Evolutionary conservation across 2,888 invertebrate species (phyloP).

Genomic region (Automeris io): DNA sequence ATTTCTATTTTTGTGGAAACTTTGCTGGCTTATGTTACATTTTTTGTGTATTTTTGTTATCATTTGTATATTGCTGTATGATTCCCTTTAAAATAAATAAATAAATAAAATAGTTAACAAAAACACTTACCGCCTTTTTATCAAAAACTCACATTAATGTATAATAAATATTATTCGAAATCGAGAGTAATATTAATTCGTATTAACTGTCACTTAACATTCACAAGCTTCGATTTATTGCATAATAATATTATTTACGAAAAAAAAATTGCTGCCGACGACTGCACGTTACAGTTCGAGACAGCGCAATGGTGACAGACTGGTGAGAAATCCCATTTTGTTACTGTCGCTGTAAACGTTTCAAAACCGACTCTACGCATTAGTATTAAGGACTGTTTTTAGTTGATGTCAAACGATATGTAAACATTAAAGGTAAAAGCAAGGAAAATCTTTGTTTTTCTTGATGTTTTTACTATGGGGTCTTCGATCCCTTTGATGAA

Average conservation of each 20-base stretch:
- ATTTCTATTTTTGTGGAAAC: too few relatives aligned
- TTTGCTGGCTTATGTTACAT: too few relatives aligned
- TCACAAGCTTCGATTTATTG: neutral
- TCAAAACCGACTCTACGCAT: neutral
- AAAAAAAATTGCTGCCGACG: conserved; percentile 1
- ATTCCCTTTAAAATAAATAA: too few relatives aligned
- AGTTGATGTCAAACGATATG: neutral
- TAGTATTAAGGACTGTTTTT: neutral
- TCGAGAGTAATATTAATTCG: too few relatives aligned
- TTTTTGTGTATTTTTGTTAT: too few relatives aligned
- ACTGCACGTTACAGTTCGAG: conserved; percentile 2
- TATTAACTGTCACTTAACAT: neutral
- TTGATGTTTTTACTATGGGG: neutral
- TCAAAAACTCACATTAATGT: too few relatives aligned
- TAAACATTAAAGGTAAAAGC: neutral
- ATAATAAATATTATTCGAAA: too few relatives aligned
- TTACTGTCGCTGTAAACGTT: neutral
- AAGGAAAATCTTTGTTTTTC: neutral
- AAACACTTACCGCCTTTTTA: too few relatives aligned
- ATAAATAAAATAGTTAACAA: too few relatives aligned
- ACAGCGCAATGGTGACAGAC: conserved; percentile 7
- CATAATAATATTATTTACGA: neutral
- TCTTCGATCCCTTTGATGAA: neutral
- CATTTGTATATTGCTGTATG: too few relatives aligned
- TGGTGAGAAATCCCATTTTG: neutral